Conservation (phyloP, 37 sponge, comb jelly and placozoan species). For the Spongilla lacustris region DNA sequence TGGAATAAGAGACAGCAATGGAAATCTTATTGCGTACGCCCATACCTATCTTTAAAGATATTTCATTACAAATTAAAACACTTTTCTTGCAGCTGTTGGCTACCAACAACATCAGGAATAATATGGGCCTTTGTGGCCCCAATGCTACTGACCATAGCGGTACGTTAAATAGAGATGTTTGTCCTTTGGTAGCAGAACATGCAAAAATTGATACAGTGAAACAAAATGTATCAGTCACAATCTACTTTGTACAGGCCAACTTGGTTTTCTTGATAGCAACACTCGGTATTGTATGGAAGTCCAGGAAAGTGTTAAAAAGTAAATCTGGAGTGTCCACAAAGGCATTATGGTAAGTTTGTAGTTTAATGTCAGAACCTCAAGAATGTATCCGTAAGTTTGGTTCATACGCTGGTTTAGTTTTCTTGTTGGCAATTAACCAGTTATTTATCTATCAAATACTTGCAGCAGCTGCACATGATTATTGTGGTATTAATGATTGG, state of each 20-base stretch:
- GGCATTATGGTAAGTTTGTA: too few relatives aligned
- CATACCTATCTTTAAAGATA: background rate
- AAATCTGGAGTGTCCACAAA: too few relatives aligned
- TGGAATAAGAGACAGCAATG: constrained; percentile 20
- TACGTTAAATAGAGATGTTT: too few relatives aligned
- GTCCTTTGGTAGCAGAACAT: too few relatives aligned
- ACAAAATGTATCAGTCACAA: background rate
- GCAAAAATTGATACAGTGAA: too few relatives aligned
- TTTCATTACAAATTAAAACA: background rate
- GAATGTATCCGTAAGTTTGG: too few relatives aligned
- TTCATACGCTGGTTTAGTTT: too few relatives aligned
- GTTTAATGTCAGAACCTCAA: too few relatives aligned
- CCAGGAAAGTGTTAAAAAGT: background rate
- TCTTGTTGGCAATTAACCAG: too few relatives aligned
- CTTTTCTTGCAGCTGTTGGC: constrained; percentile 59
- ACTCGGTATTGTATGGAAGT: constrained; percentile 16
- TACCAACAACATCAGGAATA: constrained; percentile 36
- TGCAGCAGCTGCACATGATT: too few relatives aligned
- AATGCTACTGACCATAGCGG: constrained; percentile 47
- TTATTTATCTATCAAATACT: too few relatives aligned
- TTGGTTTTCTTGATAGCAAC: constrained; percentile 40
- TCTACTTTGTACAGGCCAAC: constrained; percentile 29
- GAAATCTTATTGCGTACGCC: background rate
- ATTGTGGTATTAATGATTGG: too few relatives aligned
- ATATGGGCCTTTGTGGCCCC: constrained; percentile 75